A percentile compares a stretch with the other conserved stretches of the same genome.
These are phyloP conservation scores for Pterocles gutturalis DNA, from an alignment of 2,113 vertebrate species.

Conservation along the genomic window DNA sequence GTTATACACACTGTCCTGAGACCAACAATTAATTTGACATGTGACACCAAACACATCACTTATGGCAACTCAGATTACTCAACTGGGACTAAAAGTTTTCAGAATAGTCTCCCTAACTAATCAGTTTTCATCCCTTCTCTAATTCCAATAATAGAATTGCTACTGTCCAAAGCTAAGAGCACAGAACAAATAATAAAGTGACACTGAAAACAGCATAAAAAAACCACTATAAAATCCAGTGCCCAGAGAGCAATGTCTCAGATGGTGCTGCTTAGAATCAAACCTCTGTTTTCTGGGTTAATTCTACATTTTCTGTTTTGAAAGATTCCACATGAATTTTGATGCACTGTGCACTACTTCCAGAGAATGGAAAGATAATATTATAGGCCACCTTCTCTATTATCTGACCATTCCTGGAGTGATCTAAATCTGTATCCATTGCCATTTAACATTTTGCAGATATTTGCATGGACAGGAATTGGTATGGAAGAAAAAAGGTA, in stretches of 20 bases:
- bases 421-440: background rate
- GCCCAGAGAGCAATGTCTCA: background rate
- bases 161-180: background rate
- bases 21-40: background rate
- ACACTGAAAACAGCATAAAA: background rate
- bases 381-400: background rate
- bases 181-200: background rate
- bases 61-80: background rate
- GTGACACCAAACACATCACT: background rate
- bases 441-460: background rate
- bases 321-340: background rate
- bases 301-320: background rate
- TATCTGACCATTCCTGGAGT: background rate
- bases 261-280: background rate
- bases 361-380: background rate
- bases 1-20: background rate
- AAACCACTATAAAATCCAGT: background rate
- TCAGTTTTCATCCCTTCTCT: background rate
- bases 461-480: background rate
- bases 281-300: background rate
- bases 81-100: background rate
- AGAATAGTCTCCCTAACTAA: background rate
- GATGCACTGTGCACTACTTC: background rate
- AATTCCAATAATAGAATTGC: background rate
- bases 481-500: background rate